Evolutionary conservation across 2,113 vertebrate genomes (phyloP), one percentile per base, ranked within the genome.

Genomic region (Promerops cafer): DNA sequence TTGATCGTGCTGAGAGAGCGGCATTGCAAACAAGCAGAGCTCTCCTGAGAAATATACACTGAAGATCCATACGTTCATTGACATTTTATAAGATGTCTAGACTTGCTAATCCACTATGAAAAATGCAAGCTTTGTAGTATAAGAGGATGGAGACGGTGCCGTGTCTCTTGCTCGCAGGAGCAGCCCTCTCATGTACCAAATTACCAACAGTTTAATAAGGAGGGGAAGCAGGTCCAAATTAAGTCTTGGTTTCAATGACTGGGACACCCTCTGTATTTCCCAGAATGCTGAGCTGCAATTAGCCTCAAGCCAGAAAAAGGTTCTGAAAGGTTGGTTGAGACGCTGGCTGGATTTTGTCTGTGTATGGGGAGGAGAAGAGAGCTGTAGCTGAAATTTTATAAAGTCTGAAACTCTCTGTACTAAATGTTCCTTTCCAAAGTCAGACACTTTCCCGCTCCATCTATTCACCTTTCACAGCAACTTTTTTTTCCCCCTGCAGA

Each of bases 11-110:
- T 66, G 84, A 86, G 93, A 96, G 53, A 87, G 60, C 18, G 18
- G 91, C 90, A 90, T 0, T 86, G 69, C 77, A 97, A 95, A 96
- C 94, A 95, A 96, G 89, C 89, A 63, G 17, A 79, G n/a, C 71
- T 94, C 97, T 98, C 97, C 87, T 66, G 97, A 96, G 97, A 91
- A 91, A 94, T 78, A 52, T 6, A 53, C 39, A 33, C 63, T 16
- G 94, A 97, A 89, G 96, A 98, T 96, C 97, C 96, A 97, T 97
- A 97, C 97, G 6, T 94, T 80, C 92, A 96, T 83, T 97, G 97
- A 97, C 97, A 95, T 98, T 97, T 97, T 96, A 94, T 97, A 90
- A 87, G 88, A 94, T 94, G 96, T 97, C 97, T 97, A 97, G 96
- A 96, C 96, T 96, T 70, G 89, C 74, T 97, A 97, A 98, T 97